These are phyloP conservation scores for Asbolus verrucosus DNA, from an alignment of 1,140 invertebrate species.

Conservation along the genomic window DNA sequence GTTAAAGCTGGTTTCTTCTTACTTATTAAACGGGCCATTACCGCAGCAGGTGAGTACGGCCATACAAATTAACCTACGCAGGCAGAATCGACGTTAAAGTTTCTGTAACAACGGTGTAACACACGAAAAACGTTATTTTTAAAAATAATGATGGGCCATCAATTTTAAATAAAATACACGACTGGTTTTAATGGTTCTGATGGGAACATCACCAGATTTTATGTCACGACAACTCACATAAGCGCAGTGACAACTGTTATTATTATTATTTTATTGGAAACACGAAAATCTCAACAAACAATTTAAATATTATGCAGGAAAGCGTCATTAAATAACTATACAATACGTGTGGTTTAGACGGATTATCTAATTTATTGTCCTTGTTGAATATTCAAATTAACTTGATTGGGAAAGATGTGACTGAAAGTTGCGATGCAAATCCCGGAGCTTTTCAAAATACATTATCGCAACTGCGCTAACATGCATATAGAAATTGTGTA, in stretches of 20 bases:
- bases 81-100: not conserved
- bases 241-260: too few species aligned
- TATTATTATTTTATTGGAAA: constrained; percentile 6
- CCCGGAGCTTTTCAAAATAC: too few species aligned
- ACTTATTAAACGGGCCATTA: constrained; percentile 23
- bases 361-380: constrained; percentile 3
- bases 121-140: constrained; percentile 10
- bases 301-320: too few species aligned
- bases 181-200: not conserved
- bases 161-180: not conserved
- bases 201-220: not conserved
- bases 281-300: not conserved
- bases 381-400: constrained; percentile 25
- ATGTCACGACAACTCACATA: too few species aligned
- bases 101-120: constrained; percentile 17
- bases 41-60: constrained; percentile 16
- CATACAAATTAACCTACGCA: too few species aligned
- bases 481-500: too few species aligned
- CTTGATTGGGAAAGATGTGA: constrained; percentile 12
- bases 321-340: not conserved
- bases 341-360: not conserved
- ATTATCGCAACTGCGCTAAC: too few species aligned
- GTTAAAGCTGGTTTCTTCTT: constrained; percentile 28
- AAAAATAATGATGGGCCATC: not conserved
- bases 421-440: not conserved